Evolutionary conservation across 2,888 invertebrate genomes (phyloP), one percentile per base, ranked within the genome.

Genomic region (Phyllotreta cruciferae): DNA sequence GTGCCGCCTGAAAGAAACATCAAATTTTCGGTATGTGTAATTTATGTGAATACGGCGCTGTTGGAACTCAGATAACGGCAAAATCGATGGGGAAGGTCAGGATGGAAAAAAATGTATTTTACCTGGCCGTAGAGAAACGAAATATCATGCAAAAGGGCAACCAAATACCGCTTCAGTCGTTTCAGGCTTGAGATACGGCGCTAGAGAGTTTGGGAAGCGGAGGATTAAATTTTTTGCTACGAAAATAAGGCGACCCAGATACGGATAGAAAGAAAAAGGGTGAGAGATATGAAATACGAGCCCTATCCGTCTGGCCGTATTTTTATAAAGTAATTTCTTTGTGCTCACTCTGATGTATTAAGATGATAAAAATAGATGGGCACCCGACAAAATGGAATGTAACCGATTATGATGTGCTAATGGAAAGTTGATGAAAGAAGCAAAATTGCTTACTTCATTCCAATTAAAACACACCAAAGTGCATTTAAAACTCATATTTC

Each of bases 51-150:
- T 47, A 37, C 50, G 50, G 7, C 39, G 36, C 37, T 58, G 58
- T 42, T 60, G 60, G 11, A 60, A 60, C 57, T 47, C 10, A 24
- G 55, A 62, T 63, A 63, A 57, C 53, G 61, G 53, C 49, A 44
- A 61, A 61, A 50, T 66, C 56, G 66, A 62, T 53, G 52, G 38
- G 64, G 52, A 65, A 65, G 65, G 65, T 65, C 60, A 45, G 63
- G 56, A 49, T 47, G 45, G 42, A 58, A 55, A 56, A 65, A 60
- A 65, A 50, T 24, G 24, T 4, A 35, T 60, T 61, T 50, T 64
- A 62, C 64, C 64, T 65, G 24, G 64, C 64, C 55, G 53, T 54
- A 24, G 35, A 61, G 61, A 37, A 50, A 42, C 60, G 36, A 60
- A 60, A 60, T 60, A 60, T 52, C 60, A 60, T 52, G 52, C 60